Evolutionary conservation across 1,140 invertebrate species (phyloP).

Genomic region (Caenorhabditis remanei): DNA sequence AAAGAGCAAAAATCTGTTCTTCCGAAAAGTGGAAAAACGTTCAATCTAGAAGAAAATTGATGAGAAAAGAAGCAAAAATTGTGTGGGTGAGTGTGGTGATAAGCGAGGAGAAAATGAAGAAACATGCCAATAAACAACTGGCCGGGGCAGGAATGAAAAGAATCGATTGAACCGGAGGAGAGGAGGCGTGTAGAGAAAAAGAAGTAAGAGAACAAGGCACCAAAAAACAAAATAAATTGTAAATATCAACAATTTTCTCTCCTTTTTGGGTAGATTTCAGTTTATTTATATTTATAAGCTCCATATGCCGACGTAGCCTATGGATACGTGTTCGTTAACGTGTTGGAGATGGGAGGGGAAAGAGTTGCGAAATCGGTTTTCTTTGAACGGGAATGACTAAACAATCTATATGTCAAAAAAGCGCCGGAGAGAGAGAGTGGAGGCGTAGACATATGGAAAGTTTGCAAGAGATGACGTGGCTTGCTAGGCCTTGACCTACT

Average conservation of each 20-base stretch:
- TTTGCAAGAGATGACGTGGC: background rate
- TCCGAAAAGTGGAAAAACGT: too few species aligned
- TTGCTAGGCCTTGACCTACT: too few species aligned
- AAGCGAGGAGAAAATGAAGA: background rate
- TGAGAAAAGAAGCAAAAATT: slow-evolving; percentile 4
- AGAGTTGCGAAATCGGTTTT: background rate
- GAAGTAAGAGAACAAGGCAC: slow-evolving; percentile 22
- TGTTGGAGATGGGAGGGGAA: background rate
- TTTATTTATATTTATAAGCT: too few species aligned
- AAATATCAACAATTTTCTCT: background rate
- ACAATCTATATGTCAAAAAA: background rate
- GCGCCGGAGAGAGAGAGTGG: background rate
- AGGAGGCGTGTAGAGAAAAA: background rate
- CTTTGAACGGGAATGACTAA: background rate
- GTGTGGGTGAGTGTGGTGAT: background rate
- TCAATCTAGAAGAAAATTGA: background rate
- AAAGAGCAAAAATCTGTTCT: too few species aligned
- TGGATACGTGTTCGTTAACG: background rate
- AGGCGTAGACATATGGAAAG: background rate
- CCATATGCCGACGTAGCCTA: background rate
- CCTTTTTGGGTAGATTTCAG: too few species aligned
- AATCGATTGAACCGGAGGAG: background rate
- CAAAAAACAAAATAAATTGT: background rate
- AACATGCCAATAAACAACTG: slow-evolving; percentile 30
- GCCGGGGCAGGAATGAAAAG: background rate